These are phyloP conservation scores for Morpho deidamia DNA, from an alignment of 2,888 invertebrate genomes.

Conservation along the genomic window DNA sequence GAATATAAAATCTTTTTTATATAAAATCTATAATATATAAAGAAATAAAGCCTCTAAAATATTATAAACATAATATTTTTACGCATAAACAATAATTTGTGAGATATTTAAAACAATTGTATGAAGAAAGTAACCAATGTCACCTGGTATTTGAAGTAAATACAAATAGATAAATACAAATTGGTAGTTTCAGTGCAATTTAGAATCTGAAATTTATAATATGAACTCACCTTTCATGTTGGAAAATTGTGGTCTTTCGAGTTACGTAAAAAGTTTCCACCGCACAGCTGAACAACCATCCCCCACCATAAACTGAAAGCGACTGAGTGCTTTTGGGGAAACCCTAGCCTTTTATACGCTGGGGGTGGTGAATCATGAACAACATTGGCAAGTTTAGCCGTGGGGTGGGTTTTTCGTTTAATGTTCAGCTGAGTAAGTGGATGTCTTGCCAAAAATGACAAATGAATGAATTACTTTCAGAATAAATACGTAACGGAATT, in stretches of 20 bases:
- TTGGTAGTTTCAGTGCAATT: too few species aligned
- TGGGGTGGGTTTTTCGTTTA: slow-evolving; percentile 19
- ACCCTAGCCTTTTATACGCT: slow-evolving; percentile 53
- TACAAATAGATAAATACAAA: too few species aligned
- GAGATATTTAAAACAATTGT: too few species aligned
- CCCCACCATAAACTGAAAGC: slow-evolving; percentile 15
- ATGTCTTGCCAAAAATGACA: slow-evolving; percentile 9
- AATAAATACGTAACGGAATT: neutral
- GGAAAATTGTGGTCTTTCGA: slow-evolving; percentile 47
- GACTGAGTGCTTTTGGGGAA: slow-evolving; percentile 44
- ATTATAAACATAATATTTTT: too few species aligned
- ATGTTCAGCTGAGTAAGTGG: slow-evolving; percentile 6
- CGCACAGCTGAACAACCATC: slow-evolving; percentile 29
- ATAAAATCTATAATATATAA: too few species aligned
- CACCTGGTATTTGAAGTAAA: too few species aligned
- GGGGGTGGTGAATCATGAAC: slow-evolving; percentile 32
- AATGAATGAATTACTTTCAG: slow-evolving; percentile 3
- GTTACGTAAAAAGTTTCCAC: slow-evolving; percentile 65
- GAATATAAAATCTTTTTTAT: too few species aligned
- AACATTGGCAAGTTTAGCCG: slow-evolving; percentile 14
- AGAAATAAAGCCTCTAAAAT: too few species aligned
- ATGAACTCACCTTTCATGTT: slow-evolving; percentile 44
- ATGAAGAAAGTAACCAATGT: too few species aligned
- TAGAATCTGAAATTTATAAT: too few species aligned
- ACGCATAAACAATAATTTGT: too few species aligned